Evolutionary conservation across 2,888 invertebrate species (phyloP).

Genomic region (Hedychridium roseum): DNA sequence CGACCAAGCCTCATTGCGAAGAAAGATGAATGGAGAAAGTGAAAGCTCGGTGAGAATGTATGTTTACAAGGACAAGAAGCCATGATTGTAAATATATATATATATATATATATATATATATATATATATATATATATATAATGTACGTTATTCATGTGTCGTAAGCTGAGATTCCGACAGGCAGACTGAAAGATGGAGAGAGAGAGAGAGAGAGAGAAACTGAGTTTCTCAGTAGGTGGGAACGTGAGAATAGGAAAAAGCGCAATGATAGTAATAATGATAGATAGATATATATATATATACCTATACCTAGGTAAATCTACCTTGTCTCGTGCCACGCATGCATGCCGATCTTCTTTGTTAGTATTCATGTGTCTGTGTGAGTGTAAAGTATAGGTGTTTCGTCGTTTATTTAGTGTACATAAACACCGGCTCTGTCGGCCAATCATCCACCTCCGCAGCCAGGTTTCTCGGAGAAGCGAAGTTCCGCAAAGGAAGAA

Average conservation of each 20-base stretch:
- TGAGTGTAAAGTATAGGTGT: constrained; percentile 26
- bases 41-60: constrained; percentile 18
- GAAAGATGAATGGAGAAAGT: constrained; percentile 8
- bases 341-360: constrained; percentile 40
- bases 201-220: constrained; percentile 35
- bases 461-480: constrained; percentile 17
- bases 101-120: no score
- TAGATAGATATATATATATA: no score
- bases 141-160: constrained; percentile 29
- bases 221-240: constrained; percentile 11
- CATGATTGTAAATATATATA: no score
- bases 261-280: neutral
- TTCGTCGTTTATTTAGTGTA: constrained; percentile 15
- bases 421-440: constrained; percentile 18
- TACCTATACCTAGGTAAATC: constrained; percentile 41
- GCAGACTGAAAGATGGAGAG: constrained; percentile 21
- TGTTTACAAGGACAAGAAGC: constrained; percentile 25
- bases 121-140: no score
- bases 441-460: constrained; percentile 28
- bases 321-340: constrained; percentile 53
- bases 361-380: no score
- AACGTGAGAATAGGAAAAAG: neutral
- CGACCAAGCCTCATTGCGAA: no score
- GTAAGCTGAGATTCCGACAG: constrained; percentile 30
- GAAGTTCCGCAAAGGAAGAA: constrained; percentile 17